These are phyloP conservation scores for Macropodus opercularis DNA, from an alignment of 2,797 vertebrate species.

Conservation along the genomic window DNA sequence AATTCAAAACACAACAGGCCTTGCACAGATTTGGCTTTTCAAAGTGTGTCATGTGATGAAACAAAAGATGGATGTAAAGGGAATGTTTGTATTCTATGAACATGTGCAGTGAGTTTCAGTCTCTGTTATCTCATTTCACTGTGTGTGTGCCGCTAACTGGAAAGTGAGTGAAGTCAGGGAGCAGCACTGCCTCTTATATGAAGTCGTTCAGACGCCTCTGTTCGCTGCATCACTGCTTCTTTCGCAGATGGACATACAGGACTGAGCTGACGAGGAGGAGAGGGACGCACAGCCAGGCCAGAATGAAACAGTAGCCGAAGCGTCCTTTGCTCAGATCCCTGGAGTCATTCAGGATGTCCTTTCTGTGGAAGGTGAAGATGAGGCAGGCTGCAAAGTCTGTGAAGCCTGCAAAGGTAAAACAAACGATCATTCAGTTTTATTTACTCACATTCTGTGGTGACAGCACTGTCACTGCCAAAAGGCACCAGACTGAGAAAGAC, in stretches of 20 bases:
- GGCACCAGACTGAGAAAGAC: too few species aligned
- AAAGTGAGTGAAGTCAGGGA: not conserved
- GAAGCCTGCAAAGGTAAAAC: conserved; percentile 74
- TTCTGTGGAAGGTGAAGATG: conserved; percentile 86
- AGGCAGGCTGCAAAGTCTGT: conserved; percentile 84
- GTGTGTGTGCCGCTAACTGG: not conserved
- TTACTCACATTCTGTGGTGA: not conserved
- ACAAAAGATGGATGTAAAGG: too few species aligned
- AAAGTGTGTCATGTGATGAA: too few species aligned
- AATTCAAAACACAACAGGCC: conserved; percentile 7
- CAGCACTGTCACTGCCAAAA: not conserved
- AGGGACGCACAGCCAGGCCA: conserved; percentile 88
- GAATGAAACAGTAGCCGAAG: conserved; percentile 88
- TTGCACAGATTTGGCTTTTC: not conserved
- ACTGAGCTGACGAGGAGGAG: conserved; percentile 85
- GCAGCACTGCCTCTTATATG: not conserved
- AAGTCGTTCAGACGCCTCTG: not conserved
- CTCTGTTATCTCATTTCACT: too few species aligned
- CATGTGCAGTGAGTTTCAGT: too few species aligned
- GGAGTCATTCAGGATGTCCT: conserved; percentile 80
- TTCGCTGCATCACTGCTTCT: conserved; percentile 81
- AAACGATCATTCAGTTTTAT: not conserved
- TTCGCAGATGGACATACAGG: conserved; percentile 89
- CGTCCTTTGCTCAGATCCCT: conserved; percentile 73
- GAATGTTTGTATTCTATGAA: too few species aligned